A percentile compares a stretch with the other conserved stretches of the same genome.
These are phyloP conservation scores for Gallinago jamesoni DNA, from an alignment of 2,113 vertebrate species.

Conservation along the genomic window DNA sequence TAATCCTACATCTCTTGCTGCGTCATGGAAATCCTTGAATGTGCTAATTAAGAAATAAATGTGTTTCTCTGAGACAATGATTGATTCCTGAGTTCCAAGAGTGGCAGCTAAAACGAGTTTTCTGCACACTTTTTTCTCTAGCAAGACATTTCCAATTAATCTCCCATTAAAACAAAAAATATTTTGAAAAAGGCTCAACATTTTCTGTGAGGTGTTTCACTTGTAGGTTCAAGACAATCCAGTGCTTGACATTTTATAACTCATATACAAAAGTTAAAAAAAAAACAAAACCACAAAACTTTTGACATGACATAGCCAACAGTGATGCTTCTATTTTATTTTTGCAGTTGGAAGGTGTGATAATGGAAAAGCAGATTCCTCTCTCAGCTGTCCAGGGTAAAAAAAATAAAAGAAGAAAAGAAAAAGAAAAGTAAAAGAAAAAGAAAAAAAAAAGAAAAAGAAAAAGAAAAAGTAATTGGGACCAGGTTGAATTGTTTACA, in stretches of 20 bases:
- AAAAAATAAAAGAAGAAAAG: background rate
- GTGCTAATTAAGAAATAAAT: background rate
- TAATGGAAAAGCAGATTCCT: background rate
- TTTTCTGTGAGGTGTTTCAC: background rate
- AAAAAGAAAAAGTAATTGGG: background rate
- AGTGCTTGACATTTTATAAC: background rate
- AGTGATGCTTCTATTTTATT: background rate
- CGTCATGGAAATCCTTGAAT: background rate
- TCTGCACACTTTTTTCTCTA: background rate
- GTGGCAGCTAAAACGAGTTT: background rate
- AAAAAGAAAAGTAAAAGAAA: background rate
- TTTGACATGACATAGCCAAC: background rate
- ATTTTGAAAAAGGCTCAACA: background rate
- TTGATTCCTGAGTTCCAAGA: background rate
- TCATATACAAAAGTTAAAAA: background rate
- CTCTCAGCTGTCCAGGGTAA: background rate
- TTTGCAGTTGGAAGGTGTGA: background rate
- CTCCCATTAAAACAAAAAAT: background rate
- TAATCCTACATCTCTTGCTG: background rate
- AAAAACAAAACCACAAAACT: background rate
- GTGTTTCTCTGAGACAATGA: background rate
- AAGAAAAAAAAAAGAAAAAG: no score
- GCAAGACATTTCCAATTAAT: background rate
- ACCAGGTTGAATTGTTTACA: background rate
- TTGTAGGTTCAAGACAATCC: background rate